Evolutionary conservation across 2,888 invertebrate species (phyloP), one percentile per base, ranked within the genome.

Genomic region (Cosmorhoe ocellata): DNA sequence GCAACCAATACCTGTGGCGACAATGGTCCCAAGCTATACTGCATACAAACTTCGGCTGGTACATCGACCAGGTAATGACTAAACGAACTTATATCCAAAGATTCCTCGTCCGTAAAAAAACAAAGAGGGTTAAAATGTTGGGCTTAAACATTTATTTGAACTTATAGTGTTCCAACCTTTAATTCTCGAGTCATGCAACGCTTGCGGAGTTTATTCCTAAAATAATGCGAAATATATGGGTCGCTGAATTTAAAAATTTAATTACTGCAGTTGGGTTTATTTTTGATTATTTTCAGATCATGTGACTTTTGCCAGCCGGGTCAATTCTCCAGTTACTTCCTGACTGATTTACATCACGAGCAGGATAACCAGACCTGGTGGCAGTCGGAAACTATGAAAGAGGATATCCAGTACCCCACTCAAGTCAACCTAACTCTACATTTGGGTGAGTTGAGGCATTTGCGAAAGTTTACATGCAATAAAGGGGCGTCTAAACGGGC

Each of bases 331-430:
- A 83, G 84, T 10, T 83, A 91, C 42, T 97, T 93, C 80, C 91
- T 99, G 65, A 99, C 99, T 2, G 99, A 99, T 81, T 92, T 96
- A 71, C 97, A 98, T 76, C 97, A 98, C 77, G 96, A 96, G 77
- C 94, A 95, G 57, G 95, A 96, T 63, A 96, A 96, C 75, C 95
- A 95, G 62, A 97, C 98, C 0, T 98, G 97, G 97, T 98, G 98
- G 98, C 98, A 98, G 79, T 98, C 98, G 0, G 98, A 99, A 79
- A 99, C 99, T 1, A 98, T 99, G 98, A 93, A 93, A 71, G 98
- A 99, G 72, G 96, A 95, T 18, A 94, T 98, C 47, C 97, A 98
- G 78, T 96, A 95, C 77, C 98, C 98, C 0, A 95, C 94, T 70
- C 95, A 95, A 81, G 98, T 99, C 65, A 99, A 99, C 83, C 91